A percentile compares a stretch with the other conserved stretches of the same genome.
Conservation (phyloP, 2,797 vertebrate genomes). For the Myiotriccus ornatus region DNA sequence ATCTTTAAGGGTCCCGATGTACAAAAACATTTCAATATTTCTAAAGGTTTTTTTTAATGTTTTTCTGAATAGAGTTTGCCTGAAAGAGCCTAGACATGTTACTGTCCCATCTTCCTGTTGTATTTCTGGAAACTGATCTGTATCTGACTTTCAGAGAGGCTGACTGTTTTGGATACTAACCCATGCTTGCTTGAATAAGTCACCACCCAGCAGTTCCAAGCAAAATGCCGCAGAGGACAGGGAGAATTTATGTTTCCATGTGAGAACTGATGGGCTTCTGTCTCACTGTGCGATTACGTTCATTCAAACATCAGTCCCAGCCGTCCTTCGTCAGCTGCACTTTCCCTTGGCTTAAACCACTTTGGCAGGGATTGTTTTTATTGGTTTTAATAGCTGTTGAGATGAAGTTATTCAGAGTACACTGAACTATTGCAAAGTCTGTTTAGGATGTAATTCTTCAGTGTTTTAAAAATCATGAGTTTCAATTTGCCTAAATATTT, state of each 20-base stretch:
- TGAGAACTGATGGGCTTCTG: neutral
- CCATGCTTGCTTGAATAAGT: neutral
- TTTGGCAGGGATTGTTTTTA: neutral
- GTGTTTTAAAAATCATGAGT: neutral
- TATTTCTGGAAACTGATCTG: neutral
- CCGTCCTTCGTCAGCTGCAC: accelerated
- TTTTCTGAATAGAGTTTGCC: neutral
- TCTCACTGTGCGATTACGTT: neutral
- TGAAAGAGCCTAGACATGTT: neutral
- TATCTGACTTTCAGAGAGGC: neutral
- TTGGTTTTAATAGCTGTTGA: neutral
- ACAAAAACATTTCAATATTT: neutral
- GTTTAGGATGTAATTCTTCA: neutral
- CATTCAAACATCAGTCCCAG: neutral
- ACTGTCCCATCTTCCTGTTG: neutral
- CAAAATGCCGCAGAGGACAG: neutral
- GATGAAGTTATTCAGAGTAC: neutral
- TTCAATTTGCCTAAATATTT: neutral
- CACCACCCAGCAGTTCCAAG: neutral
- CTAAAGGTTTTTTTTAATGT: neutral
- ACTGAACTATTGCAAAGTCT: neutral
- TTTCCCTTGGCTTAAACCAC: neutral
- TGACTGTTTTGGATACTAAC: neutral
- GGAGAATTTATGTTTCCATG: neutral
- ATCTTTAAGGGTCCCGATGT: neutral